Evolutionary conservation across 2,797 vertebrate genomes (phyloP), one percentile per base, ranked within the genome.

Genomic region (Parambassis ranga): DNA sequence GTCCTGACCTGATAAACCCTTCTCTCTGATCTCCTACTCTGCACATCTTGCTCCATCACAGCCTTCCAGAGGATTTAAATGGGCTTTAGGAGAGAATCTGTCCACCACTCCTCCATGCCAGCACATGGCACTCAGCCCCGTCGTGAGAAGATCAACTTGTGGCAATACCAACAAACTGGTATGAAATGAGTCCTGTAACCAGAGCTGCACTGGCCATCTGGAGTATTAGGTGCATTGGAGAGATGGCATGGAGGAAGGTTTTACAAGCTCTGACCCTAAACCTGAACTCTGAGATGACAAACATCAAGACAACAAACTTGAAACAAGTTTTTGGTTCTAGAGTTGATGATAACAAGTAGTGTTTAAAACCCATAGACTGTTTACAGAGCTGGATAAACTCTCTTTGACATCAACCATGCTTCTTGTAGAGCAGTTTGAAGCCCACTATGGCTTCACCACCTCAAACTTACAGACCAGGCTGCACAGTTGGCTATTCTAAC

Each of bases 61-160:
- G 65, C 47, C 71, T 77, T 81, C 58, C 77, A 65, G 64, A 50
- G 79, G 85, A 90, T 89, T n/a, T 74, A 79, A 62, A 44, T 0
- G 2, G 77, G 75, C 71, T 87, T 86, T 66, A 37, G 57, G 46
- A 63, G 38, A 52, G 81, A 85, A 61, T 82, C 86, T 73, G 80
- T 83, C 77, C 79, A 35, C 68, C 56, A 24, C 47, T 50, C 75
- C 24, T 26, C 7, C 30, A 10, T 64, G 83, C 83, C 83, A 81
- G 65, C 62, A 36, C 73, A 48, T 68, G 72, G 78, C 71, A 37
- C 59, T 70, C 24, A 42, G 35, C 20, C 28, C 33, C 39, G 48
- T 53, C 38, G 41, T 10, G 28, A 74, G 43, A 35, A 75, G 83
- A 82, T 83, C 82, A 66, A 26, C 44, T 85, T 65, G 74, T 61